phyloP scores from a whole-genome alignment of 1,140 invertebrate genomes.

The roundworm (Caenorhabditis elegans) region WBcel235 BX284604.4:1056001-1056500 shows the following conservation, averaged over 20 bases:
- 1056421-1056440: background rate
- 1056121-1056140: background rate
- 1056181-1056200: too few species aligned
- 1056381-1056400: too few species aligned
- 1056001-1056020: background rate
- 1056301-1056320: background rate
- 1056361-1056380: too few species aligned
- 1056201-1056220: background rate
- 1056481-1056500: too few species aligned
- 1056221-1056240: background rate
- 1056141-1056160: background rate
- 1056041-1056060: background rate
- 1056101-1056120: slow-evolving; percentile 24
- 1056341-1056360: too few species aligned
- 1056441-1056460: background rate
- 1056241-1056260: background rate
- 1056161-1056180: too few species aligned
- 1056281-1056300: background rate
- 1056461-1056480: background rate
- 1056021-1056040: background rate
- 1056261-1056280: background rate
- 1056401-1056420: too few species aligned
- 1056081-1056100: slow-evolving; percentile 38
- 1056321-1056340: background rate
- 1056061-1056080: background rate